phyloP scores from a whole-genome alignment of 1,140 invertebrate genomes.

The Trialeurodes vaporariorum region DNA sequence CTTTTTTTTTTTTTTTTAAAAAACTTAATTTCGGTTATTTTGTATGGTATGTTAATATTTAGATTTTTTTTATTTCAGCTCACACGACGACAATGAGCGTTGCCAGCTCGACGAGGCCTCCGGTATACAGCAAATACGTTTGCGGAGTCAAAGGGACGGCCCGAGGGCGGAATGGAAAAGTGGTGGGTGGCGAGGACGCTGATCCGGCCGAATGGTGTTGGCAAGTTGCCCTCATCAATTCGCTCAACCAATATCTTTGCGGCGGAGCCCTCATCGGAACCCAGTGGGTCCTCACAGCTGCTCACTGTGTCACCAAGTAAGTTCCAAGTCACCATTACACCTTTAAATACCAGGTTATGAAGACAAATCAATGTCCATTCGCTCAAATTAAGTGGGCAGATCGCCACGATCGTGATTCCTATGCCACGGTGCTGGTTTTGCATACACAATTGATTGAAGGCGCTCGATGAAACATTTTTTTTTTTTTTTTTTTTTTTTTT shows the following conservation, averaged over 20 bases:
- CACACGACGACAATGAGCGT: conserved; percentile 15
- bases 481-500: too few species aligned
- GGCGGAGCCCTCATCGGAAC: conserved; percentile 88
- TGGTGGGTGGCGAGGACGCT: conserved; percentile 84
- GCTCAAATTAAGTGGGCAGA: too few species aligned
- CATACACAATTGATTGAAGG: too few species aligned
- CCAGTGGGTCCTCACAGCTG: conserved; percentile 89
- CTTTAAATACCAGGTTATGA: too few species aligned
- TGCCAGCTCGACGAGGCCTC: conserved; percentile 42
- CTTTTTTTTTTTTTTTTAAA: too few species aligned
- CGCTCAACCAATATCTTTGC: conserved; percentile 87
- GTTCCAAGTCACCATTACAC: too few species aligned
- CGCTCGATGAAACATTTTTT: too few species aligned
- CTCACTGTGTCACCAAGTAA: conserved; percentile 92
- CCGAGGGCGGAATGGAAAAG: conserved; percentile 44
- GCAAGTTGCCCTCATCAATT: conserved; percentile 89
- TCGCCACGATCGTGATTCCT: too few species aligned
- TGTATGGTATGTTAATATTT: neutral
- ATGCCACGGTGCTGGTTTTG: too few species aligned
- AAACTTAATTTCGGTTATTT: neutral
- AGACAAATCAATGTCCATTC: too few species aligned
- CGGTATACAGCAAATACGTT: conserved; percentile 79
- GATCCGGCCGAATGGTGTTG: conserved; percentile 88
- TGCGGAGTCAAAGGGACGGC: conserved; percentile 70
- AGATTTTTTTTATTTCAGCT: neutral